Conservation (phyloP, 1,140 invertebrate species). For the Rhyacophila brunnea region DNA sequence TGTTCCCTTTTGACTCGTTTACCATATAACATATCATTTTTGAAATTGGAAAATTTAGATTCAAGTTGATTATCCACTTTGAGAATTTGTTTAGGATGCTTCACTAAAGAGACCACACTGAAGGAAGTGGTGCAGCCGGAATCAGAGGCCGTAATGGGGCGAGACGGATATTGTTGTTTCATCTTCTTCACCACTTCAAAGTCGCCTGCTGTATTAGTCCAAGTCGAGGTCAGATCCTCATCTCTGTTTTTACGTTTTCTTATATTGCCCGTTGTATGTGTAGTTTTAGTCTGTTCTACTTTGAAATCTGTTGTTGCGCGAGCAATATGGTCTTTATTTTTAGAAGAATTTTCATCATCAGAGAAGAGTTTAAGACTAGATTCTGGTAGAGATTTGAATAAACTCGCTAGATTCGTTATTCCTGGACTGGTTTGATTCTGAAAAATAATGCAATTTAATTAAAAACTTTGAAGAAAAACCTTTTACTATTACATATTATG, state of each 20-base stretch:
- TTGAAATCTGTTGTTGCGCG: too few species aligned
- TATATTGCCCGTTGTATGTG: too few species aligned
- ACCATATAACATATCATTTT: conserved; percentile 18
- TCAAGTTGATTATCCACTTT: background rate
- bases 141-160: conserved; percentile 10
- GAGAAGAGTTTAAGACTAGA: too few species aligned
- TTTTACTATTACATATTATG: too few species aligned
- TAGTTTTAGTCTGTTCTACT: too few species aligned
- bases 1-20: conserved; percentile 5
- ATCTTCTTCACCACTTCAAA: conserved; percentile 11
- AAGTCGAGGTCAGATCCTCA: background rate
- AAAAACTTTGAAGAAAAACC: too few species aligned
- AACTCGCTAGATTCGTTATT: too few species aligned
- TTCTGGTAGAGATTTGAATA: too few species aligned
- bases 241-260: conserved; percentile 7
- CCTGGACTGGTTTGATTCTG: too few species aligned
- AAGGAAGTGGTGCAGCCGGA: conserved; percentile 15
- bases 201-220: conserved; percentile 9
- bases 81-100: conserved; percentile 6
- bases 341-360: too few species aligned
- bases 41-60: conserved; percentile 8
- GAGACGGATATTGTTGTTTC: conserved; percentile 1
- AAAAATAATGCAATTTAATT: too few species aligned
- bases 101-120: conserved; percentile 4
- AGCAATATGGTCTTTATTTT: too few species aligned